These are phyloP conservation scores for Catharus fuscescens DNA, from an alignment of 2,113 vertebrate species.

Conservation along the genomic window DNA sequence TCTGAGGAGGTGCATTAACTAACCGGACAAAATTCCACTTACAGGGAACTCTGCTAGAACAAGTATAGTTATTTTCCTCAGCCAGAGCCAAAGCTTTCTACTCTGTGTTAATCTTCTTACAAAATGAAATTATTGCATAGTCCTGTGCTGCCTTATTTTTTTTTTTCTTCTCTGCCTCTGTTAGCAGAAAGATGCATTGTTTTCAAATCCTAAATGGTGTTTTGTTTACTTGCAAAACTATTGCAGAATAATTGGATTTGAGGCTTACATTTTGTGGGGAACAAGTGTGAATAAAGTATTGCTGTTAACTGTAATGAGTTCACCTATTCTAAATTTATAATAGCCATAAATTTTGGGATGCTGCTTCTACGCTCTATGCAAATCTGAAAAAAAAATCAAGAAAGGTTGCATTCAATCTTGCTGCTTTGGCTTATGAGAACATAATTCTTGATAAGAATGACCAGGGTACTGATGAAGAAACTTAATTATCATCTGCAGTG, in stretches of 20 bases:
- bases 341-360: background rate
- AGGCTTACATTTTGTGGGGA: background rate
- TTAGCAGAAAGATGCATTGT: conserved; percentile 51
- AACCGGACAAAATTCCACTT: background rate
- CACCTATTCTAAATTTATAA: background rate
- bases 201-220: conserved; percentile 21
- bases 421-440: background rate
- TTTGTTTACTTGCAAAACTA: conserved; percentile 11
- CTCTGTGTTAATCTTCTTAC: conserved; percentile 37
- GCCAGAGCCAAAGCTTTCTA: background rate
- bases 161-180: background rate
- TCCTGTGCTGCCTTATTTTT: background rate
- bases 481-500: background rate
- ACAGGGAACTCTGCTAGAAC: background rate
- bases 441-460: background rate
- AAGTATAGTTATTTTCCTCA: background rate
- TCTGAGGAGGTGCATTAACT: background rate
- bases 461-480: background rate
- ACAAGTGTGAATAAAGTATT: background rate
- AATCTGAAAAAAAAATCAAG: background rate
- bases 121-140: conserved; percentile 1
- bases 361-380: background rate
- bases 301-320: background rate
- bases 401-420: background rate
- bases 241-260: background rate